These are phyloP conservation scores for Tetrax tetrax DNA, from an alignment of 2,113 vertebrate species.

Conservation along the genomic window DNA sequence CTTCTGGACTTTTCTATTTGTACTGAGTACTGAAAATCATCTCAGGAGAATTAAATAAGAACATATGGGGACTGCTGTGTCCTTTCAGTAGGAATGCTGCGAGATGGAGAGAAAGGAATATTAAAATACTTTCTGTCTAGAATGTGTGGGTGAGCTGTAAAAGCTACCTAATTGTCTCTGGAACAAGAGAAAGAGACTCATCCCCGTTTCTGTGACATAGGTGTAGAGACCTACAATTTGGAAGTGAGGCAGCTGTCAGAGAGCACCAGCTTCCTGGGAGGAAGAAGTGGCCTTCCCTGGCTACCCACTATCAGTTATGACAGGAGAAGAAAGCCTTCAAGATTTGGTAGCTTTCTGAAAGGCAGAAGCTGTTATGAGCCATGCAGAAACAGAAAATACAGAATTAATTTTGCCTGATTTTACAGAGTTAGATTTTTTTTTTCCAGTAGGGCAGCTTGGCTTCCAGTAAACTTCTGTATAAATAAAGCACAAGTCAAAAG, in stretches of 20 bases:
- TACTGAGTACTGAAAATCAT: background rate
- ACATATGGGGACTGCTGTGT: background rate
- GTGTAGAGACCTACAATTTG: background rate
- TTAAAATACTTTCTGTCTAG: background rate
- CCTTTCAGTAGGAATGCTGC: background rate
- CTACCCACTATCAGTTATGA: background rate
- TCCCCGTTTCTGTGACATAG: background rate
- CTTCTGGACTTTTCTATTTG: background rate
- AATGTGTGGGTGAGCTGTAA: background rate
- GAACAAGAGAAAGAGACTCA: background rate
- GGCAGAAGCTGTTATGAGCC: background rate
- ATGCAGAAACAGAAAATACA: constrained; percentile 2
- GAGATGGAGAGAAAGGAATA: background rate
- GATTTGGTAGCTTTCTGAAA: background rate
- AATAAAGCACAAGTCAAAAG: background rate
- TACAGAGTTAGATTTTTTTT: background rate
- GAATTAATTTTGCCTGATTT: background rate
- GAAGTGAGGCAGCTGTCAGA: background rate
- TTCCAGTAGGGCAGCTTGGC: background rate
- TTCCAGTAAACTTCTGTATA: background rate
- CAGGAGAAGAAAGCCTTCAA: background rate
- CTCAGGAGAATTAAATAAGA: background rate
- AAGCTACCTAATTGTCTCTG: background rate
- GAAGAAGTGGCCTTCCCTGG: background rate
- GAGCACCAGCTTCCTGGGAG: background rate